A percentile compares a stretch with the other conserved stretches of the same genome.
Evolutionary conservation across 2,797 vertebrate species (phyloP).

Genomic region (Hippocampus kuda): DNA sequence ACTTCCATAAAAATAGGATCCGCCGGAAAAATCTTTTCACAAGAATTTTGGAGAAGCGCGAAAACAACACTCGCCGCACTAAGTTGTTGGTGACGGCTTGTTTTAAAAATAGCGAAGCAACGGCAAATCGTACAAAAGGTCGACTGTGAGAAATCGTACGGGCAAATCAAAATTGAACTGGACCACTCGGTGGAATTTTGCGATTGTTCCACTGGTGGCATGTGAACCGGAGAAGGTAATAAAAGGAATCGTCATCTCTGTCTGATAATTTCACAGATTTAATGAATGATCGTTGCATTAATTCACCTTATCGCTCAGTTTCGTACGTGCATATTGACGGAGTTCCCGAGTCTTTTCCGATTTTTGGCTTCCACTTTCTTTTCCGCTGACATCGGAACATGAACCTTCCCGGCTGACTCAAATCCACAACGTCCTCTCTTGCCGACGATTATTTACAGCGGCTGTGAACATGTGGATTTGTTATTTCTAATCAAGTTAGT

Average conservation of each 20-base stretch:
- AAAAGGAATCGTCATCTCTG: not conserved
- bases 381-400: not conserved
- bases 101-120: not conserved
- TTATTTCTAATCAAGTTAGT: slow-evolving; percentile 10
- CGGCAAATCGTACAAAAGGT: too few relatives aligned
- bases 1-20: not conserved
- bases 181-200: not conserved
- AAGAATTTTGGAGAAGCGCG: not conserved
- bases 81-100: not conserved
- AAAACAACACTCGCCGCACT: not conserved
- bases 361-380: not conserved
- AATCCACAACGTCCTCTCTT: not conserved
- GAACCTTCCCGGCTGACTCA: slow-evolving; percentile 8
- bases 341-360: not conserved
- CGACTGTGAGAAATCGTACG: not conserved
- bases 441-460: slow-evolving; percentile 2
- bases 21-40: not conserved
- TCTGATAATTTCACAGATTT: not conserved
- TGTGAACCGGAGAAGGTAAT: not conserved
- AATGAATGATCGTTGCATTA: not conserved
- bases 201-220: not conserved
- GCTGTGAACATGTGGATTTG: slow-evolving; percentile 8
- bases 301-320: not conserved
- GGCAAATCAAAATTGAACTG: not conserved
- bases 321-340: not conserved